A percentile compares a stretch with the other conserved stretches of the same genome.
phyloP scores from a whole-genome alignment of 2,888 invertebrate species.

The Rhagium mordax region DNA sequence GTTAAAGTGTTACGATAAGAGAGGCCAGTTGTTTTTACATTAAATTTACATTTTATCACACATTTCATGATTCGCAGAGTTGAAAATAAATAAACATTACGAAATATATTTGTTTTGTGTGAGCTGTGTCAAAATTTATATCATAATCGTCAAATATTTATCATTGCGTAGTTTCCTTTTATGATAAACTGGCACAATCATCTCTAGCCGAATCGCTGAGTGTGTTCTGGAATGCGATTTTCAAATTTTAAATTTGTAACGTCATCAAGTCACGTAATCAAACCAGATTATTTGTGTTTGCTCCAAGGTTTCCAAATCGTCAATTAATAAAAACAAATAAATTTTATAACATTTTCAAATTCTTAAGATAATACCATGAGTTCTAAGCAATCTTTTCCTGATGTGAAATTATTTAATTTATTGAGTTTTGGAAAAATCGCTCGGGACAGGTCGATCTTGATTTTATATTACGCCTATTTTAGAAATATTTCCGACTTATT shows the following conservation, averaged over 20 bases:
- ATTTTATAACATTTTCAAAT: too few relatives aligned
- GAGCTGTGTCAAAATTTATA: background rate
- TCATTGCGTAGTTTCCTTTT: constrained; percentile 14
- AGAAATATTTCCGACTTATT: too few relatives aligned
- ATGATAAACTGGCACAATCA: background rate
- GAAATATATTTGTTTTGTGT: background rate
- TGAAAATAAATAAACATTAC: constrained; percentile 12
- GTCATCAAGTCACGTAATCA: background rate
- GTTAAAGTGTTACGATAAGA: background rate
- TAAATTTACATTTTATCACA: background rate
- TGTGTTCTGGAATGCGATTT: background rate
- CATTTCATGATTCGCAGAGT: background rate
- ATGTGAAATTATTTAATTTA: too few relatives aligned
- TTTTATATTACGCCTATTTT: too few relatives aligned
- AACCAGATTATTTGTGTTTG: too few relatives aligned
- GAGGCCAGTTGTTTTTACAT: background rate
- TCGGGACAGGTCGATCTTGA: too few relatives aligned
- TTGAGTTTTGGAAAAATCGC: too few relatives aligned
- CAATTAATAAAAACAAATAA: too few relatives aligned
- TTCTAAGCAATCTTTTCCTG: too few relatives aligned
- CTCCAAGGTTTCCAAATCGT: too few relatives aligned
- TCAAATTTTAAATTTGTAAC: background rate
- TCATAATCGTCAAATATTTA: background rate
- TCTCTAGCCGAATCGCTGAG: background rate
- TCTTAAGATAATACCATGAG: too few relatives aligned